These are phyloP conservation scores for Eudasyphora cyanicolor DNA, from an alignment of 2,888 invertebrate genomes.

Conservation along the genomic window DNA sequence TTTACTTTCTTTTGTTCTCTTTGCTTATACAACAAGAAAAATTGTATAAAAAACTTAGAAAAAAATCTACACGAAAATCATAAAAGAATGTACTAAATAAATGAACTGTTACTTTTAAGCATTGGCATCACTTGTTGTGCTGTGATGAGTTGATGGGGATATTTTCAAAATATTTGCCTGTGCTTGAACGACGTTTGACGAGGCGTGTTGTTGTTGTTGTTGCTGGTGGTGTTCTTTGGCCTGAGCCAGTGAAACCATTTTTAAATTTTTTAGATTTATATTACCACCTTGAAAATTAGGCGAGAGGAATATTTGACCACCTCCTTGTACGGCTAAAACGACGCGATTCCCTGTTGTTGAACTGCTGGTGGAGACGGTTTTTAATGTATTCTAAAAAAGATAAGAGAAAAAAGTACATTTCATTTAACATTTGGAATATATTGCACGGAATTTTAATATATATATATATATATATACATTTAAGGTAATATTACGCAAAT, in stretches of 20 bases:
- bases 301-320: constrained; percentile 83
- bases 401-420: not conserved
- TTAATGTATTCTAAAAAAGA: constrained; percentile 32
- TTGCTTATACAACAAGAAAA: not conserved
- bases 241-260: constrained; percentile 82
- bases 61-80: constrained; percentile 13
- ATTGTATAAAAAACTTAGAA: constrained; percentile 14
- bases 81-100: not conserved
- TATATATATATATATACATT: no score
- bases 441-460: no score
- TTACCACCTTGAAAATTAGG: constrained; percentile 83
- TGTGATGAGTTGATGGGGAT: constrained; percentile 38
- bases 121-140: constrained; percentile 47
- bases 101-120: constrained; percentile 35
- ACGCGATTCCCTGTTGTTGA: constrained; percentile 78
- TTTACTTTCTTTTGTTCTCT: constrained; percentile 8
- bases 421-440: no score
- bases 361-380: constrained; percentile 42
- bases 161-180: constrained; percentile 66
- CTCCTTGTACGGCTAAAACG: constrained; percentile 82
- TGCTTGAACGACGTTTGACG: constrained; percentile 57
- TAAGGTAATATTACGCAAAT: no score
- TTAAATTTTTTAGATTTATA: constrained; percentile 84
- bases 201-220: constrained; percentile 8
- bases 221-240: constrained; percentile 45